These are phyloP conservation scores for Chrysina gloriosa DNA, from an alignment of 2,888 invertebrate species.

Conservation along the genomic window DNA sequence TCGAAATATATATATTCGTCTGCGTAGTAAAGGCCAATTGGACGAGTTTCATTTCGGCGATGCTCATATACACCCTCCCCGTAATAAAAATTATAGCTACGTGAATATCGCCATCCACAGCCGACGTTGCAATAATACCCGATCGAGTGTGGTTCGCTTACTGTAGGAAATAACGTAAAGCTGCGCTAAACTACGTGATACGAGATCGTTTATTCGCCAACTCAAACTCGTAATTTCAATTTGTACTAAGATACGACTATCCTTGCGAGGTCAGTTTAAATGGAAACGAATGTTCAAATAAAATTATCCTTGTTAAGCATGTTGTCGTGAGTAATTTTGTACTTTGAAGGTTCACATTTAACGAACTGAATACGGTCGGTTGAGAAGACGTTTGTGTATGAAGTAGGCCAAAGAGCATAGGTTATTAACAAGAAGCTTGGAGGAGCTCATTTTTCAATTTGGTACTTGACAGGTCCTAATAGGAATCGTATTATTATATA, in stretches of 20 bases:
- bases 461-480: too few relatives aligned
- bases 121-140: background rate
- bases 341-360: background rate
- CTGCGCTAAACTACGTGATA: background rate
- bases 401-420: too few relatives aligned
- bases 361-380: too few relatives aligned
- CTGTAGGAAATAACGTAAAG: background rate
- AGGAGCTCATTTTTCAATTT: too few relatives aligned
- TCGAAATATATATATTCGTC: background rate
- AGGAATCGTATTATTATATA: too few relatives aligned
- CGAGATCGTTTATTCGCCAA: background rate
- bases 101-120: background rate
- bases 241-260: background rate
- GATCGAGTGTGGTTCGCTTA: background rate
- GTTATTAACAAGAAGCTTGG: too few relatives aligned
- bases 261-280: background rate
- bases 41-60: background rate
- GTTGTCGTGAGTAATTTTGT: background rate
- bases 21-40: background rate
- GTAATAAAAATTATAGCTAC: background rate
- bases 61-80: background rate
- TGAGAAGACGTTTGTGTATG: too few relatives aligned
- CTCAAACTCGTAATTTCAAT: slow-evolving; percentile 1
- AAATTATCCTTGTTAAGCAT: background rate
- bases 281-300: background rate